Conservation (phyloP, 2,888 invertebrate species). For the Callyntrura guangdongensis region DNA sequence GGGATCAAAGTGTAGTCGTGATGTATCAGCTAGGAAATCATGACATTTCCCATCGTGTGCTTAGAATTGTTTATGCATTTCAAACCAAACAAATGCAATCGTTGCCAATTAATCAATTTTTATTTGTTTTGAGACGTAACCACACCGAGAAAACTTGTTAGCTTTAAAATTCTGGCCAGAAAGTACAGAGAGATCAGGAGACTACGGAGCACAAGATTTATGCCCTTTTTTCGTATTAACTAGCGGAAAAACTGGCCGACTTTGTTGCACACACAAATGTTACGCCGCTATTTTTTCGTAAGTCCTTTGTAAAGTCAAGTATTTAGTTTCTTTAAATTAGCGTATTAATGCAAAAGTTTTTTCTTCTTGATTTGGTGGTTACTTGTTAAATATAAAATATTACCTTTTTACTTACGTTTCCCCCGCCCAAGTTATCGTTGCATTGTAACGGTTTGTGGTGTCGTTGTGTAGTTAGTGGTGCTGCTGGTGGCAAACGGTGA, state of each 20-base stretch:
- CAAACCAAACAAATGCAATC: background rate
- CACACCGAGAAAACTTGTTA: background rate
- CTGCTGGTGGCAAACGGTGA: conserved; percentile 39
- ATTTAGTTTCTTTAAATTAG: conserved; percentile 2
- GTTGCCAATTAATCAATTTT: background rate
- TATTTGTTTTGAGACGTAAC: conserved; percentile 2
- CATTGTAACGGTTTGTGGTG: conserved; percentile 24
- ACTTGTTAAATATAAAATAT: conserved; percentile 33
- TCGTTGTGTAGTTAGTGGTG: background rate
- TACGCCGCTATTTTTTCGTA: background rate
- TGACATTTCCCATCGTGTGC: too few relatives aligned
- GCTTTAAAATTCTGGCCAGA: background rate
- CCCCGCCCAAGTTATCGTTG: conserved; percentile 5
- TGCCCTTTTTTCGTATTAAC: background rate
- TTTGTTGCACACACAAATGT: background rate
- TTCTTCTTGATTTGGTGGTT: background rate
- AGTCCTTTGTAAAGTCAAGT: background rate
- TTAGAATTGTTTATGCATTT: background rate
- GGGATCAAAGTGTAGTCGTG: background rate
- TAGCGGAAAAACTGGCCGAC: background rate
- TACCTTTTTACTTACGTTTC: conserved; percentile 10
- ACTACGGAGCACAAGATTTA: background rate
- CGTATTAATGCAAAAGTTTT: background rate
- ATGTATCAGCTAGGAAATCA: background rate
- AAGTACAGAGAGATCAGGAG: background rate